phyloP scores from a whole-genome alignment of 2,797 vertebrate genomes.

The Anabacerthia variegaticeps region DNA sequence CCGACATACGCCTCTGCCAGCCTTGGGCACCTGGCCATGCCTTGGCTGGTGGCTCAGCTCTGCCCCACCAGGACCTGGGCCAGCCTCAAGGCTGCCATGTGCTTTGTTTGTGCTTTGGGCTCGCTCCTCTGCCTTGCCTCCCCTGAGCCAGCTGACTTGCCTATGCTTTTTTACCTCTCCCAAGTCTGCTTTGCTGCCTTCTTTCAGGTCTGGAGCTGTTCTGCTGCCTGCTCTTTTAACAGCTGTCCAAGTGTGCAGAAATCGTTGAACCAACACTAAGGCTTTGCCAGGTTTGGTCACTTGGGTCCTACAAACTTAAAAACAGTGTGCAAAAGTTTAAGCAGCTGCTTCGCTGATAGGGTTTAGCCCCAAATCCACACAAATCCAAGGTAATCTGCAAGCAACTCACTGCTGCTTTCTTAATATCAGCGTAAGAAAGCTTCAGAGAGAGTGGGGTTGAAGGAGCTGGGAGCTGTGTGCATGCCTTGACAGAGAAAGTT shows the following conservation, averaged over 20 bases:
- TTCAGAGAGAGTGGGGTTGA: background rate
- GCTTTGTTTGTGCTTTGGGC: background rate
- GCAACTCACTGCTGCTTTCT: background rate
- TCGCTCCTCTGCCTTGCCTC: background rate
- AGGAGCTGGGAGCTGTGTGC: background rate
- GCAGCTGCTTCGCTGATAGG: background rate
- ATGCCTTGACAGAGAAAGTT: background rate
- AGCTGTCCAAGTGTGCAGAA: background rate
- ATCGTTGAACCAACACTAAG: background rate
- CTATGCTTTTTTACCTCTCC: background rate
- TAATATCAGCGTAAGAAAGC: background rate
- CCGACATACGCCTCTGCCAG: rapidly evolving
- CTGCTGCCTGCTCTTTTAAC: conserved; percentile 21
- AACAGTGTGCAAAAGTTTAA: background rate
- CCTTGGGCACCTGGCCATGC: background rate
- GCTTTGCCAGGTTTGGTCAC: background rate
- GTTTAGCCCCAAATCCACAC: background rate
- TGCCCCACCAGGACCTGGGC: background rate
- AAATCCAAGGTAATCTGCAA: conserved; percentile 40
- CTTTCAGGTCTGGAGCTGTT: conserved; percentile 32
- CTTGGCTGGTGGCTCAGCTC: background rate
- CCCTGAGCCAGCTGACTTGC: background rate
- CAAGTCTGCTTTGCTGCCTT: conserved; percentile 10
- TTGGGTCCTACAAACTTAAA: background rate
- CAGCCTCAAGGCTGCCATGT: background rate